These are phyloP conservation scores for Caenorhabditis sp. DNA, from an alignment of 2,888 invertebrate species.

Conservation along the genomic window DNA sequence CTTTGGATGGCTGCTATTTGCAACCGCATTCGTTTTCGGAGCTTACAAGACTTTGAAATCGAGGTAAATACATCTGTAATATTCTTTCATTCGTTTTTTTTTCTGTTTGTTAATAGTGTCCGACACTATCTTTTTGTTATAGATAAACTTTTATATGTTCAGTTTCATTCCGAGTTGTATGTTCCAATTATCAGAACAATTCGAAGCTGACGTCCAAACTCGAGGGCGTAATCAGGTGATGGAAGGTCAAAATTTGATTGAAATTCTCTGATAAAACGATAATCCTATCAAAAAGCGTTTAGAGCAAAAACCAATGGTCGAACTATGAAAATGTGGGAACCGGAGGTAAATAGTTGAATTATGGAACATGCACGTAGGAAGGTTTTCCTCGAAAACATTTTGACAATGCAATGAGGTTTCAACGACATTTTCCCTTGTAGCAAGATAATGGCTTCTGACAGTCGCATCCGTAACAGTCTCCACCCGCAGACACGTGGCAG, in stretches of 20 bases:
- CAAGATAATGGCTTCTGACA: conserved; percentile 59
- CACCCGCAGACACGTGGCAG: conserved; percentile 52
- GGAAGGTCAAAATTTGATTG: neutral
- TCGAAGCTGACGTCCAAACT: neutral
- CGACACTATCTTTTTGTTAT: conserved; percentile 28
- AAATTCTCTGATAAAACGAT: neutral
- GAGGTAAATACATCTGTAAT: conserved; percentile 18
- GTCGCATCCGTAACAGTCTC: conserved; percentile 62
- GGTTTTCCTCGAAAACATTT: neutral
- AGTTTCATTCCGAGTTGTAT: too few relatives aligned
- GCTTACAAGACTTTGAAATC: conserved; percentile 20
- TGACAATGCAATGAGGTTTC: neutral
- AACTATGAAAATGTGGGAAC: neutral
- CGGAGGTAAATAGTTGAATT: neutral
- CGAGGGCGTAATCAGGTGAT: neutral
- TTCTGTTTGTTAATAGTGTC: conserved; percentile 20
- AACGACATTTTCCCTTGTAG: conserved; percentile 64
- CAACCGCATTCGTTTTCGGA: conserved; percentile 23
- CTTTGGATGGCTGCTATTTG: conserved; percentile 37
- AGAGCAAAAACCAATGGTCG: neutral
- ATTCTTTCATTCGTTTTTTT: neutral
- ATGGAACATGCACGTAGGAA: too few relatives aligned
- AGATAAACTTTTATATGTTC: too few relatives aligned
- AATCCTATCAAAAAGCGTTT: conserved; percentile 6
- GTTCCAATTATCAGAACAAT: neutral